Evolutionary conservation across 2,888 invertebrate genomes (phyloP).

Genomic region (Nysson spinosus): DNA sequence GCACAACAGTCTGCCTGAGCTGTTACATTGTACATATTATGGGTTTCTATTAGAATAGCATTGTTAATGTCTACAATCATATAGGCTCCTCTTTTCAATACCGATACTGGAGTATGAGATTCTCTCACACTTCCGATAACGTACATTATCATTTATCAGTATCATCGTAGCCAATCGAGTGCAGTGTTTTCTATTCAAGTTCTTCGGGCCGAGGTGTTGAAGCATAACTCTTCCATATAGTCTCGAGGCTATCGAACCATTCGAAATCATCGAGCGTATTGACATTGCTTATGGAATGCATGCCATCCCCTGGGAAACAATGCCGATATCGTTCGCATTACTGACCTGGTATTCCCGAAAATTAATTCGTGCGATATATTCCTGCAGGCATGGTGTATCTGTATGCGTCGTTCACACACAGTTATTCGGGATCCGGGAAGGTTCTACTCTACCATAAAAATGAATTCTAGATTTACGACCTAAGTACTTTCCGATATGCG

Average conservation of each 20-base stretch:
- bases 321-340: constrained; percentile 3
- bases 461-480: constrained; percentile 18
- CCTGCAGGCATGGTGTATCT: neutral
- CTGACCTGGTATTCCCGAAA: constrained; percentile 4
- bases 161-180: constrained; percentile 16
- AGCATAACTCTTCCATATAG: constrained; percentile 41
- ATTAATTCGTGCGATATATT: constrained; percentile 15
- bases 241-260: constrained; percentile 4
- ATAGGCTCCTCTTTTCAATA: neutral
- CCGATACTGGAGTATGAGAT: constrained; percentile 22
- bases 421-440: constrained; percentile 4
- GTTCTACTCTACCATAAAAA: constrained; percentile 4
- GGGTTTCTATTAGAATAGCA: no score
- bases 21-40: no score
- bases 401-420: constrained; percentile 1
- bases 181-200: constrained; percentile 27
- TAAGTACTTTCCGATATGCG: constrained; percentile 10
- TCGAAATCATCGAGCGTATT: constrained; percentile 20
- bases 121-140: constrained; percentile 28
- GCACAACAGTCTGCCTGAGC: no score
- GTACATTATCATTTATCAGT: constrained; percentile 46
- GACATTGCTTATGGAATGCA: constrained; percentile 4
- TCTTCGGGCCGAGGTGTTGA: constrained; percentile 20
- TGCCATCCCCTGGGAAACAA: constrained; percentile 3
- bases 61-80: no score